phyloP scores from a whole-genome alignment of 2,888 invertebrate genomes.

The Ametastegia equiseti region DNA sequence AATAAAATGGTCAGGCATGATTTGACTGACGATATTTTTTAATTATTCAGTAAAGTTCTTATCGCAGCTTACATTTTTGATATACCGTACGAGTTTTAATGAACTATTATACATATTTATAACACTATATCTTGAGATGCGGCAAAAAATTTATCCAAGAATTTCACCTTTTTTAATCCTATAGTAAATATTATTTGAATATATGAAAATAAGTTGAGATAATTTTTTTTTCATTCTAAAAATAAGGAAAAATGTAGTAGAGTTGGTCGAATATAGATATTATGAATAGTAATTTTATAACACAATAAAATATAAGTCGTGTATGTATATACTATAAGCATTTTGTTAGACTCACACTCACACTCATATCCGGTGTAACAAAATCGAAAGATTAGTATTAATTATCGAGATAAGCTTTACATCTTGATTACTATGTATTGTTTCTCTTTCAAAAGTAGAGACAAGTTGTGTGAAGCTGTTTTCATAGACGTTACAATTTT shows the following conservation, averaged over 20 bases:
- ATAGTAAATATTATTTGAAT: conserved; percentile 2
- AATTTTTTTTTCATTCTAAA: neutral
- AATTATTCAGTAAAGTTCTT: neutral
- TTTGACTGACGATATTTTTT: neutral
- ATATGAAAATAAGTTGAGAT: neutral
- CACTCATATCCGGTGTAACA: neutral
- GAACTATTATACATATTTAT: conserved; percentile 7
- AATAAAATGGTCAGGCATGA: conserved; percentile 1
- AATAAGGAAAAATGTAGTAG: neutral
- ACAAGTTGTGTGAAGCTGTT: conserved; percentile 22
- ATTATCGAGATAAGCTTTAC: neutral
- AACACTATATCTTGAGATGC: neutral
- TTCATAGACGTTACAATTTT: neutral
- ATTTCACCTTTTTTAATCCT: conserved; percentile 13
- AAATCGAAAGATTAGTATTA: neutral
- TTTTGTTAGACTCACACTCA: conserved; percentile 8
- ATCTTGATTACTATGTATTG: neutral
- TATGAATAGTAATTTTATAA: conserved; percentile 37
- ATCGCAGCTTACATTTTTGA: neutral
- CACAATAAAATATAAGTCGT: conserved; percentile 18
- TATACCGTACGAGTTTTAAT: neutral
- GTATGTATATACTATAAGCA: conserved; percentile 26
- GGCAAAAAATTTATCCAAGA: neutral
- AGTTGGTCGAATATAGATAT: conserved; percentile 17
- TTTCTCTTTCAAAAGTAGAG: neutral